phyloP scores from a whole-genome alignment of 1,140 invertebrate genomes.

The Bombus soroeensis region DNA sequence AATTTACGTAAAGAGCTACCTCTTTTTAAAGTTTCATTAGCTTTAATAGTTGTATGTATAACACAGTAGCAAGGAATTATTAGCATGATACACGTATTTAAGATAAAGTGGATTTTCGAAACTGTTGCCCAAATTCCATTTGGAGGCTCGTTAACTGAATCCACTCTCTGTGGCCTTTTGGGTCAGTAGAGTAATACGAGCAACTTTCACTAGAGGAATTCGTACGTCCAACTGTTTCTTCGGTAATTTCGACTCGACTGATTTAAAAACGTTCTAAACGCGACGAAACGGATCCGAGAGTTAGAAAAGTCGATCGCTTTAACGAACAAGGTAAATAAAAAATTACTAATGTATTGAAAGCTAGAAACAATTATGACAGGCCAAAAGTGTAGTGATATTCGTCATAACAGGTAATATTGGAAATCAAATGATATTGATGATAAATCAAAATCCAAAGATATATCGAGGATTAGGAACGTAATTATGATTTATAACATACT shows the following conservation, averaged over 20 bases:
- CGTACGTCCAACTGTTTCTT: conserved; percentile 10
- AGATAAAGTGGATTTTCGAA: not conserved
- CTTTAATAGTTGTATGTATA: not conserved
- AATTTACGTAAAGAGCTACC: not conserved
- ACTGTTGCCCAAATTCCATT: not conserved
- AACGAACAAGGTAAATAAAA: not conserved
- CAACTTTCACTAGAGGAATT: conserved; percentile 65
- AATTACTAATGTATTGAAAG: not conserved
- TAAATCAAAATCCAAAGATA: not conserved
- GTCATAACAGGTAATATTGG: not conserved
- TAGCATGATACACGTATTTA: not conserved
- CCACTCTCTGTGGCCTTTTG: conserved; percentile 43
- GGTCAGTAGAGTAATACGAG: conserved; percentile 46
- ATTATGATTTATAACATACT: too few species aligned
- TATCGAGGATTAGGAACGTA: not conserved
- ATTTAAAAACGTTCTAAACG: not conserved
- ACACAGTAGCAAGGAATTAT: not conserved
- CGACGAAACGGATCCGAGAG: not conserved
- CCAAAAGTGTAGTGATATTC: not conserved
- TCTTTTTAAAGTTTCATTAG: not conserved
- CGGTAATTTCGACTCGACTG: conserved; percentile 4
- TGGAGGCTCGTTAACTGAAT: not conserved
- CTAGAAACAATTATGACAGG: not conserved
- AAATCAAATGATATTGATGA: not conserved
- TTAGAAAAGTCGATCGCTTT: not conserved